A percentile compares a stretch with the other conserved stretches of the same genome.
Conservation (phyloP, 2,888 invertebrate genomes). For the Temnothorax unifasciatus region DNA sequence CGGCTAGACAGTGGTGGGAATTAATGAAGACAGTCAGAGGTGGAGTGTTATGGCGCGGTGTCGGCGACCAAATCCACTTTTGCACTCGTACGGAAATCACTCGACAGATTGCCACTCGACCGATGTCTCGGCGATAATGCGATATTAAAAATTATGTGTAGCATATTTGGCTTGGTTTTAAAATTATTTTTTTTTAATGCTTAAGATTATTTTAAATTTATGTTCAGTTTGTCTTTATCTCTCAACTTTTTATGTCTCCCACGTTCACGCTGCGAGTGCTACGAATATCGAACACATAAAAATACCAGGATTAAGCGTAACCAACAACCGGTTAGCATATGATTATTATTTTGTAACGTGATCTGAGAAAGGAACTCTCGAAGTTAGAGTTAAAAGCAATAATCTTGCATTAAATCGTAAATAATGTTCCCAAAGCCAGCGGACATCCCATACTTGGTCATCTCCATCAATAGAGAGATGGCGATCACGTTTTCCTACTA, state of each 20-base stretch:
- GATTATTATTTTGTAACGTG: background rate
- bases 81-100: conserved; percentile 40
- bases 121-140: conserved; percentile 2
- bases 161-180: background rate
- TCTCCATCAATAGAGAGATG: conserved; percentile 3
- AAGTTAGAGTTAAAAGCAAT: background rate
- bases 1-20: conserved; percentile 73
- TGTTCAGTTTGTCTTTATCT: background rate
- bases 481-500: conserved; percentile 8
- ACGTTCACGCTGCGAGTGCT: background rate
- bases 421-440: background rate
- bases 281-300: background rate
- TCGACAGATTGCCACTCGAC: conserved; percentile 15
- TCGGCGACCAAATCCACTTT: conserved; percentile 40
- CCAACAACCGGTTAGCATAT: background rate
- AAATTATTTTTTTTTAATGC: background rate
- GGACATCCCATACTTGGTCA: background rate
- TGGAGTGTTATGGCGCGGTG: conserved; percentile 62
- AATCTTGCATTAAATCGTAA: background rate
- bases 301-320: background rate
- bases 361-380: background rate
- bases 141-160: background rate
- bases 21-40: conserved; percentile 73
- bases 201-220: background rate
- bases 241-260: background rate